These are phyloP conservation scores for Polypedilum vanderplanki DNA, from an alignment of 1,140 invertebrate genomes.

Conservation along the genomic window DNA sequence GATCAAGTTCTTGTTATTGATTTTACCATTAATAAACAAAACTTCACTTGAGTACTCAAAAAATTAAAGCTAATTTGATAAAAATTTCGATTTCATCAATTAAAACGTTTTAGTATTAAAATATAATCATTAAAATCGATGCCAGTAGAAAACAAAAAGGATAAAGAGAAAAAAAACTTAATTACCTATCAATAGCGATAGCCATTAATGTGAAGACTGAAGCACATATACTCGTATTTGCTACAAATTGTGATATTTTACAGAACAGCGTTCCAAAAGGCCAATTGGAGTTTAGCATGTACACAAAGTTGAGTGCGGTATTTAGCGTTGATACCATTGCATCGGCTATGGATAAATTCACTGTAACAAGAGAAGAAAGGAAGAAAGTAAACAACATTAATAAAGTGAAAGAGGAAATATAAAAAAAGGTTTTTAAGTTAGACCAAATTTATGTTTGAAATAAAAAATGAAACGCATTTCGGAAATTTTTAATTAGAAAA, in stretches of 20 bases:
- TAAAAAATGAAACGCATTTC: no score
- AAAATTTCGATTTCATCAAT: no score
- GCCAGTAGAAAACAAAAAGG: neutral
- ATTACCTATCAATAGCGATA: constrained; percentile 92
- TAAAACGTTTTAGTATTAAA: neutral
- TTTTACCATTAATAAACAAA: no score
- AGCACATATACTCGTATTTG: constrained; percentile 82
- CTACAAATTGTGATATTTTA: constrained; percentile 89
- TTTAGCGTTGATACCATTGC: constrained; percentile 90
- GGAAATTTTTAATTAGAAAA: no score
- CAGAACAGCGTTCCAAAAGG: constrained; percentile 89
- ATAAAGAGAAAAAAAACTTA: constrained; percentile 30
- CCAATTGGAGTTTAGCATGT: constrained; percentile 89
- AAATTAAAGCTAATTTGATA: no score
- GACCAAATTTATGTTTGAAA: no score
- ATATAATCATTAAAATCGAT: neutral
- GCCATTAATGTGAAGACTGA: constrained; percentile 94
- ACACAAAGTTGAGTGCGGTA: constrained; percentile 88
- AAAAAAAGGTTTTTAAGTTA: no score
- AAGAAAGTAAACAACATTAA: neutral
- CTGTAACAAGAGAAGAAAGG: constrained; percentile 45
- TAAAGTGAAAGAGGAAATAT: no score
- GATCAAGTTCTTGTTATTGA: no score
- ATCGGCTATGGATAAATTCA: constrained; percentile 90
- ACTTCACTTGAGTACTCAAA: no score